Evolutionary conservation across 1,140 invertebrate genomes (phyloP).

Genomic region (Drosophila arizonae): DNA sequence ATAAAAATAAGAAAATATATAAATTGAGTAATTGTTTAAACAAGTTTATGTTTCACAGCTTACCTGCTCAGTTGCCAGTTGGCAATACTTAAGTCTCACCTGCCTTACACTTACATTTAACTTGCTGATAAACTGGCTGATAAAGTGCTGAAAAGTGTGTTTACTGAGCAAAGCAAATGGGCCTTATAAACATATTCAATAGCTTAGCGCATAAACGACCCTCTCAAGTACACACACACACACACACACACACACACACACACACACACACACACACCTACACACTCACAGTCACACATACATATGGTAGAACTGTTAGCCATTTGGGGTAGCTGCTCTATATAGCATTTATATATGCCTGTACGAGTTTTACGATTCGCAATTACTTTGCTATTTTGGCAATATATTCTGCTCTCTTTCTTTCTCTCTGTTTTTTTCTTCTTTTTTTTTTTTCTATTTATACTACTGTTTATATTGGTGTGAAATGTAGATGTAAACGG

Average conservation of each 20-base stretch:
- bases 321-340: constrained; percentile 26
- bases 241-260: constrained; percentile 1
- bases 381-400: constrained; percentile 78
- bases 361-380: constrained; percentile 63
- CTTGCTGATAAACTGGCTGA: constrained; percentile 1
- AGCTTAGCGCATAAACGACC: constrained; percentile 1
- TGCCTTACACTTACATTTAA: neutral
- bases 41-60: too few species aligned
- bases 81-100: neutral
- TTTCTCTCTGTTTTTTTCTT: neutral
- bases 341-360: constrained; percentile 49
- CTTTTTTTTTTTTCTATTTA: neutral
- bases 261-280: constrained; percentile 3
- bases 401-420: constrained; percentile 36
- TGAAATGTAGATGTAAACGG: neutral
- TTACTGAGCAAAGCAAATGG: neutral
- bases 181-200: neutral
- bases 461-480: neutral
- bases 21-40: too few species aligned
- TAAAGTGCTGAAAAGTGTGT: neutral
- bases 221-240: constrained; percentile 15
- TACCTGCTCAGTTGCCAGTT: too few species aligned
- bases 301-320: neutral
- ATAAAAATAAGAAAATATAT: too few species aligned
- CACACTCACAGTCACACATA: neutral